Evolutionary conservation across 2,888 invertebrate genomes (phyloP).

Genomic region (Hypena proboscidalis): DNA sequence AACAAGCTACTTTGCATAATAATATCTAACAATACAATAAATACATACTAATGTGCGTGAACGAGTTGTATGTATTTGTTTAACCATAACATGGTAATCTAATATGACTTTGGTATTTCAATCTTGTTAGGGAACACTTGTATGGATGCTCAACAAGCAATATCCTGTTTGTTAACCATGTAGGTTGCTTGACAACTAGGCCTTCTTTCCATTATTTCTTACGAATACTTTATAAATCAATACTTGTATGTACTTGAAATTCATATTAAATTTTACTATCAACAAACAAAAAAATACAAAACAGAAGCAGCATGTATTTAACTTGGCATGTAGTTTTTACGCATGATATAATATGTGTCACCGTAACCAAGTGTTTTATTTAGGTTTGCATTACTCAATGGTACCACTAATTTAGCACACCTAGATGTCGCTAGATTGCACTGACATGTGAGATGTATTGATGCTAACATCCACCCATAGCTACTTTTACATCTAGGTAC

Average conservation of each 20-base stretch:
- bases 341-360: slow-evolving; percentile 37
- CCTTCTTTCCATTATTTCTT: slow-evolving; percentile 51
- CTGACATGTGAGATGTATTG: slow-evolving; percentile 74
- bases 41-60: slow-evolving; percentile 22
- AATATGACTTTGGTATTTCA: slow-evolving; percentile 79
- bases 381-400: slow-evolving; percentile 56
- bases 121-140: slow-evolving; percentile 77
- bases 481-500: slow-evolving; percentile 66
- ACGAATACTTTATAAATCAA: slow-evolving; percentile 18
- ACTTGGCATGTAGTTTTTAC: slow-evolving; percentile 16
- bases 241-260: not conserved
- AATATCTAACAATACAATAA: no score
- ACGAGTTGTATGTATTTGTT: slow-evolving; percentile 63
- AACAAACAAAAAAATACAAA: not conserved
- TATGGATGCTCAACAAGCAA: slow-evolving; percentile 70
- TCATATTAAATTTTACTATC: not conserved
- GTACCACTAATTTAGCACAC: slow-evolving; percentile 68
- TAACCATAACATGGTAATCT: slow-evolving; percentile 71
- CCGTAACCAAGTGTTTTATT: slow-evolving; percentile 42
- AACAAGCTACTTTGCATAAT: no score
- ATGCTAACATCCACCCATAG: slow-evolving; percentile 61
- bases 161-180: slow-evolving; percentile 72
- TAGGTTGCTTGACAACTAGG: slow-evolving; percentile 61
- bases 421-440: slow-evolving; percentile 68
- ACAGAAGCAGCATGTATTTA: slow-evolving; percentile 16